These are phyloP conservation scores for Pleuronectes platessa DNA, from an alignment of 2,113 vertebrate genomes.

Conservation along the genomic window DNA sequence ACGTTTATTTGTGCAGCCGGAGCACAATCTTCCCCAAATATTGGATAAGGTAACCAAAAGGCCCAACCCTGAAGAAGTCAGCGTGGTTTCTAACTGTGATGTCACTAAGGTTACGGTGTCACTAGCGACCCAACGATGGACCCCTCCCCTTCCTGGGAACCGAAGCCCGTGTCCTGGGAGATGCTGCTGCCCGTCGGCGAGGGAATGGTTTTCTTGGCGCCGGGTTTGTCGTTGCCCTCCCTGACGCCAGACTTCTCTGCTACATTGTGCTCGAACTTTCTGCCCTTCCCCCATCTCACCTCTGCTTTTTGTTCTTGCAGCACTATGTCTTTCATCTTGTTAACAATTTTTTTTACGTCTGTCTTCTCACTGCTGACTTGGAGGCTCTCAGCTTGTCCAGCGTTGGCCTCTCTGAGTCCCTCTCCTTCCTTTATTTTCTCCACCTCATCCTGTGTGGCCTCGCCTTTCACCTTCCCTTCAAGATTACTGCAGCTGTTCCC, in stretches of 20 bases:
- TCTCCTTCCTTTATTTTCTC: conserved; percentile 1
- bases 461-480: conserved; percentile 4
- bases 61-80: not conserved
- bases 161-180: conserved; percentile 81
- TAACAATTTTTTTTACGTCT: conserved; percentile 17
- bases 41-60: not conserved
- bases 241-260: conserved; percentile 5
- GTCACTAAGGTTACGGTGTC: not conserved
- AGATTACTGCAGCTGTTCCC: not conserved
- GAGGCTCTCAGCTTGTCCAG: not conserved
- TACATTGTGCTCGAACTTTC: conserved; percentile 23
- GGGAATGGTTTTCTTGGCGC: conserved; percentile 42
- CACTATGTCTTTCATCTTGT: conserved; percentile 49
- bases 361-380: conserved; percentile 5
- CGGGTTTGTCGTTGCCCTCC: conserved; percentile 25
- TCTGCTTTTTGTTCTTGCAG: conserved; percentile 47
- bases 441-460: conserved; percentile 2
- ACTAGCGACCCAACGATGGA: conserved; percentile 25
- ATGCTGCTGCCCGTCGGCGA: conserved; percentile 77
- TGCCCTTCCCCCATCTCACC: conserved; percentile 29
- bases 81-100: not conserved
- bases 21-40: not conserved
- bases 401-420: not conserved
- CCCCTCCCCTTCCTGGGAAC: conserved; percentile 72
- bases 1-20: not conserved